Evolutionary conservation across 2,797 vertebrate species (phyloP).

Genomic region (Pangasius krempfi): DNA sequence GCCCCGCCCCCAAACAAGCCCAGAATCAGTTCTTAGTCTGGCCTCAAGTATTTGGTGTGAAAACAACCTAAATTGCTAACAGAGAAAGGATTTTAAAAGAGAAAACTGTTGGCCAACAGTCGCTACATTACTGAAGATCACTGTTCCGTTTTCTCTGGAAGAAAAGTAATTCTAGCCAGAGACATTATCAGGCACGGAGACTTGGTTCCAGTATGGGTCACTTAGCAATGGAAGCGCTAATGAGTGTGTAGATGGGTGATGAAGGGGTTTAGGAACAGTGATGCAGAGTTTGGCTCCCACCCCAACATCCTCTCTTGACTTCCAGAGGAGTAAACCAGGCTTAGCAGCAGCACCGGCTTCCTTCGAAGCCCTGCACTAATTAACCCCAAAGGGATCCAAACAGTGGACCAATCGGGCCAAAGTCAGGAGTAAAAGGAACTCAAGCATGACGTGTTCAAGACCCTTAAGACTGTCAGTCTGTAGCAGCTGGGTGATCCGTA

Average conservation of each 20-base stretch:
- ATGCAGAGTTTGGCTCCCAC: slow-evolving; percentile 45
- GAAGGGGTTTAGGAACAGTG: slow-evolving; percentile 11
- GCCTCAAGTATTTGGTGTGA: background rate
- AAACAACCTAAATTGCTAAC: background rate
- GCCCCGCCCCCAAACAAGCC: background rate
- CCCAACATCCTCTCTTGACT: slow-evolving; percentile 37
- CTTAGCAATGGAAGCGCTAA: slow-evolving; percentile 35
- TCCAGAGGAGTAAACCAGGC: slow-evolving; percentile 38
- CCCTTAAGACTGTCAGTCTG: slow-evolving; percentile 43
- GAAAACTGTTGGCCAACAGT: background rate
- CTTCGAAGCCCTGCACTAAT: slow-evolving; percentile 48
- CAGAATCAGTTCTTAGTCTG: background rate
- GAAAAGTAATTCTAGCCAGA: background rate
- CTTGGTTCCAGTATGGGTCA: slow-evolving; percentile 35
- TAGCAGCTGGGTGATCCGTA: slow-evolving; percentile 17
- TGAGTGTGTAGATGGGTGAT: slow-evolving; percentile 41
- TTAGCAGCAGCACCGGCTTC: slow-evolving; percentile 48
- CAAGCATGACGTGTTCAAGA: slow-evolving; percentile 40
- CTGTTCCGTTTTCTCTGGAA: background rate
- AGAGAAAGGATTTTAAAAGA: background rate
- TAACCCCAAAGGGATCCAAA: slow-evolving; percentile 48
- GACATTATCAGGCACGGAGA: background rate
- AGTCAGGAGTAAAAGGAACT: slow-evolving; percentile 32
- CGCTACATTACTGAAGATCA: background rate
- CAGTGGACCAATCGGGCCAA: slow-evolving; percentile 38